Evolutionary conservation across 2,113 vertebrate species (phyloP).

Genomic region (Rattus rattus): DNA sequence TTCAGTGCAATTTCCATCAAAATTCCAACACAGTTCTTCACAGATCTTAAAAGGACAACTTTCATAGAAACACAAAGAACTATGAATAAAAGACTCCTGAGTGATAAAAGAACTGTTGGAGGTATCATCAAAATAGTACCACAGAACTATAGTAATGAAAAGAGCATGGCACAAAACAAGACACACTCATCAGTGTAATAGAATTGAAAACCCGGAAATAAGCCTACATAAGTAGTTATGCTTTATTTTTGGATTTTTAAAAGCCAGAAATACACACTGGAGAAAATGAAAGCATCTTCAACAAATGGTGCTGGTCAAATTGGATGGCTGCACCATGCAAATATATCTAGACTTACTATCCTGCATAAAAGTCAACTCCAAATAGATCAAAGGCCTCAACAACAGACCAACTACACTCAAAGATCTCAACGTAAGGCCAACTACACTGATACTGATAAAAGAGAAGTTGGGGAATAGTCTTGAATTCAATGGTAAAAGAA

Average conservation of each 20-base stretch:
- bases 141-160: neutral
- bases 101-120: neutral
- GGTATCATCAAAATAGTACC: neutral
- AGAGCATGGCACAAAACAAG: neutral
- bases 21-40: neutral
- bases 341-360: neutral
- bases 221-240: neutral
- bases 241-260: neutral
- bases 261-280: neutral
- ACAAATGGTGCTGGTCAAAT: neutral
- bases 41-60: neutral
- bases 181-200: neutral
- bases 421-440: neutral
- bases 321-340: neutral
- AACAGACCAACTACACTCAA: neutral
- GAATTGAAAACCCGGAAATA: neutral
- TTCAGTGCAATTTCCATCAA: neutral
- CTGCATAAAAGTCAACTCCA: neutral
- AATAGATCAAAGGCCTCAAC: neutral
- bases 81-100: neutral
- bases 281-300: neutral
- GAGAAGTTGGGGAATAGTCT: neutral
- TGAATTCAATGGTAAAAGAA: neutral
- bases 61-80: neutral
- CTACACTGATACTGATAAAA: neutral